Evolutionary conservation across 1,140 invertebrate species (phyloP).

Genomic region (Drosophila asahinai): DNA sequence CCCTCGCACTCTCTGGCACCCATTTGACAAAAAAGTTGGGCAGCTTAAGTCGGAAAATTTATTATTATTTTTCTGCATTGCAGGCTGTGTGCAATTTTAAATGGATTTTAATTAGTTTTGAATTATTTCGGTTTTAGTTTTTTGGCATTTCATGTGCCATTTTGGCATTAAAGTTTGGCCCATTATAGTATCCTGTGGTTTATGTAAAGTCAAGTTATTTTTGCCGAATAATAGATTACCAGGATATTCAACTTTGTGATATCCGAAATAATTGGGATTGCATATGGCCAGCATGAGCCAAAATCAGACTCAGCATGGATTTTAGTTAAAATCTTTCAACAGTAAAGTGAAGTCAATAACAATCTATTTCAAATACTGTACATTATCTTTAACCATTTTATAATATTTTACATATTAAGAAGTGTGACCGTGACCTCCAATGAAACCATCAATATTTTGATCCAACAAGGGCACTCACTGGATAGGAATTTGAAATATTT

Average conservation of each 20-base stretch:
- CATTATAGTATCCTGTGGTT: constrained; percentile 41
- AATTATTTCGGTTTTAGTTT: constrained; percentile 55
- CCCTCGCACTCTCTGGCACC: not conserved
- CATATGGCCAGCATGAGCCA: not conserved
- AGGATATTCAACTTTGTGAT: not conserved
- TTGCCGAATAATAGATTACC: constrained; percentile 17
- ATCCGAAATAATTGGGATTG: not conserved
- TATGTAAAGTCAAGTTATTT: constrained; percentile 34
- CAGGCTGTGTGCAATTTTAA: constrained; percentile 51
- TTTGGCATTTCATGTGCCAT: constrained; percentile 39
- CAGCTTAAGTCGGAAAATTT: constrained; percentile 60
- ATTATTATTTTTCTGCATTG: constrained; percentile 63
- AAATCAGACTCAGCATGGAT: no score
- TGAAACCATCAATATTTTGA: no score
- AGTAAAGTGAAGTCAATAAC: no score
- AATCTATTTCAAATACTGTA: no score
- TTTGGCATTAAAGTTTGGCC: constrained; percentile 49
- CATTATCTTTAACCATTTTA: no score
- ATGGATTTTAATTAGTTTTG: constrained; percentile 68
- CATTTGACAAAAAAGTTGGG: constrained; percentile 43
- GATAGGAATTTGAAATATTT: no score
- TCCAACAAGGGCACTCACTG: no score
- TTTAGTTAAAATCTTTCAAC: no score
- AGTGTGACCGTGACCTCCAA: no score
- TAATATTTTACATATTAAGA: no score